These are phyloP conservation scores for Diceros bicornis DNA, from an alignment of 2,797 vertebrate genomes.

Conservation along the genomic window DNA sequence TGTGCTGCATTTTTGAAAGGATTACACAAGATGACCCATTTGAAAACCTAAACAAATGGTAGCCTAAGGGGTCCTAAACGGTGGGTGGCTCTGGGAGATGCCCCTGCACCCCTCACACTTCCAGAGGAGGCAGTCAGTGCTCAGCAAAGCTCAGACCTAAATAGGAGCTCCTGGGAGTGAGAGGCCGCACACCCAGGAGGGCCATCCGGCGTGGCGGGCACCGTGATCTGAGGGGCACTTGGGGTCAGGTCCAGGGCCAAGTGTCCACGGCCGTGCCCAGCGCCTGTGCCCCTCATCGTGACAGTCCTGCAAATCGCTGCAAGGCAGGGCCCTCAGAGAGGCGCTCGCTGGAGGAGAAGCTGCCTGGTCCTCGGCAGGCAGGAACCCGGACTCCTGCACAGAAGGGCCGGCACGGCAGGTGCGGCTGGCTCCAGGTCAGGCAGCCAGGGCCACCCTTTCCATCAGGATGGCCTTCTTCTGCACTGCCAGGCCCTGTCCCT, in stretches of 20 bases:
- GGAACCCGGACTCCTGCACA: background rate
- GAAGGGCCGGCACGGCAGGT: background rate
- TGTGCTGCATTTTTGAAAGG: background rate
- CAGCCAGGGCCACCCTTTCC: background rate
- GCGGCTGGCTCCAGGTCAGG: background rate
- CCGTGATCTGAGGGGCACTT: background rate
- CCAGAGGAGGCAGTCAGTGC: background rate
- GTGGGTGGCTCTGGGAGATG: background rate
- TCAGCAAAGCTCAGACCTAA: background rate
- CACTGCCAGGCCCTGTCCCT: background rate
- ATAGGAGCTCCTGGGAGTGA: background rate
- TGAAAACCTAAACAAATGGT: background rate
- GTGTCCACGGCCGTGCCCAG: background rate
- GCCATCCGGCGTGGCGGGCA: background rate
- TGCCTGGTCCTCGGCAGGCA: accelerated
- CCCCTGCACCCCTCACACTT: background rate
- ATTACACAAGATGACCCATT: accelerated
- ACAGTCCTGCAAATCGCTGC: accelerated
- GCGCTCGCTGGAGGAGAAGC: background rate
- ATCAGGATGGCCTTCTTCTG: background rate
- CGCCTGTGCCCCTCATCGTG: accelerated
- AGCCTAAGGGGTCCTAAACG: background rate
- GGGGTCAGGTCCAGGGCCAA: accelerated
- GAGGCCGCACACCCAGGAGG: background rate
- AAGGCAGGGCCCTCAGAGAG: background rate